Base-by-base conservation (phyloP, 2,797 vertebrate genomes). In the Coreius guichenoti region DNA sequence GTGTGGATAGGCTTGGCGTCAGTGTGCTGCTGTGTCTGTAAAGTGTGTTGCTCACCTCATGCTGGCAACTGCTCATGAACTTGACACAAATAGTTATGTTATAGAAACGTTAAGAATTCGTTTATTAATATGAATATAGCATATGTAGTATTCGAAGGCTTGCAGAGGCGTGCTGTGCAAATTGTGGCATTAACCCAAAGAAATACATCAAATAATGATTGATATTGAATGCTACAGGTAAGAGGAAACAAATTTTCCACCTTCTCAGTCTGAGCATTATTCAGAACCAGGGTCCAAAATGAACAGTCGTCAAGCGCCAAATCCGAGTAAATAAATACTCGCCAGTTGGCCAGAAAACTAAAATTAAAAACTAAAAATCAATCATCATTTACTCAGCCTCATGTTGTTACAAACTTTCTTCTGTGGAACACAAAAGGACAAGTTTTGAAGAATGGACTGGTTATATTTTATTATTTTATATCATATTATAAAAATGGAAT, bases 1-100 rank as follows among this genome's bases (percentile, higher is more conserved):
- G 36, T 6, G 39, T n/a, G 80, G 51, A 81, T 74, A 73, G 76
- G 75, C 82, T 87, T 83, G 75, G 84, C 84, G 79, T 85, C 84
- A 81, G 80, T 84, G 68, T 29, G 70, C 45, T 85, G 63, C 70
- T 33, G 76, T 84, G 82, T 83, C 75, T 87, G 36, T 85, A 39
- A 83, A 47, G 67, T 83, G 68, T 86, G 80, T 61, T 77, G 80
- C 83, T 56, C 47, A 49, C 56, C 72, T 86, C 75, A 83, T 36
- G 86, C 47, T 81, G 80, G 80, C 75, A 79, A 88, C 56, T 29
- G 33, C 61, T 58, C 56, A 36, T 68, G 13, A 36, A 31, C 70
- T 81, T 31, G 31, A 80, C 70, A 85, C 75, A 81, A 77, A 79
- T 87, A 72, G 39, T 75, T 75, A 58, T 78, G 23, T 82, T 84